Evolutionary conservation across 1,140 invertebrate species (phyloP).

Genomic region (Popillia japonica): DNA sequence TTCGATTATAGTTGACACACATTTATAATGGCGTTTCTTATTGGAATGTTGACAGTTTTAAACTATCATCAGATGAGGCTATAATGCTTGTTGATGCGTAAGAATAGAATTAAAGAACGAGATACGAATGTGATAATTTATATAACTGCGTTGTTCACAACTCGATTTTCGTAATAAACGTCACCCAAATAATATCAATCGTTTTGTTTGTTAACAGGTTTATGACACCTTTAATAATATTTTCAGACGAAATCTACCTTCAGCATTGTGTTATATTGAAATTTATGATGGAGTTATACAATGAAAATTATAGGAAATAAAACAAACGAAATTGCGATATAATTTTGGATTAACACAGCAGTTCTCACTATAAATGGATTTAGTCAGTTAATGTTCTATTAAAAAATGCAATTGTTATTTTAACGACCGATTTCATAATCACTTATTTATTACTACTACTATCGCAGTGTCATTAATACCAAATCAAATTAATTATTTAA

Average conservation of each 20-base stretch:
- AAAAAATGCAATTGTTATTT: not conserved
- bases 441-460: not conserved
- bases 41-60: slow-evolving; percentile 21
- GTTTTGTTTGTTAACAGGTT: slow-evolving; percentile 7
- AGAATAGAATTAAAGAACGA: not conserved
- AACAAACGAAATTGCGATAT: not conserved
- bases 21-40: slow-evolving; percentile 20
- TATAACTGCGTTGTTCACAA: not conserved
- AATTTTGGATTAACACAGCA: not conserved
- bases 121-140: not conserved
- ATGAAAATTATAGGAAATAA: not conserved
- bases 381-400: not conserved
- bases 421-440: not conserved
- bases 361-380: not conserved
- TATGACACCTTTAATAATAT: slow-evolving; percentile 8
- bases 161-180: slow-evolving; percentile 15
- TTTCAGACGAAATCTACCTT: not conserved
- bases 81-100: slow-evolving; percentile 18
- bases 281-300: not conserved
- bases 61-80: not conserved
- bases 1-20: not conserved
- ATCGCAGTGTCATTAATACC: not conserved
- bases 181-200: not conserved
- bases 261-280: not conserved
- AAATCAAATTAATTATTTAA: not conserved